Evolutionary conservation across 2,797 vertebrate species (phyloP), one percentile per base, ranked within the genome.

Genomic region (Sparidentex hasta): DNA sequence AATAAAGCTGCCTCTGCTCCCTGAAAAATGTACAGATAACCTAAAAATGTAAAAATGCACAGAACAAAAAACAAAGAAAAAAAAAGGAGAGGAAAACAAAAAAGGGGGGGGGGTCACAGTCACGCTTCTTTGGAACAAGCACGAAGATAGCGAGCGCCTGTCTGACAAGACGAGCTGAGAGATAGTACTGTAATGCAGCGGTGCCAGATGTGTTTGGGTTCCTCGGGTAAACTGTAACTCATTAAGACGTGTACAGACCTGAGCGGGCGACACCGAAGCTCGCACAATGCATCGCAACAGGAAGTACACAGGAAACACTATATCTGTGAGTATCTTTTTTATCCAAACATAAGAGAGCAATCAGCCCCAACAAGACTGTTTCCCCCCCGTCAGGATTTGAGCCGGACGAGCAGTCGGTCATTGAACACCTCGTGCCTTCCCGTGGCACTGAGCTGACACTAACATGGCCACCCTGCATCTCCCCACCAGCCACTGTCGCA

Each of bases 1-100:
- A 96, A 96, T 95, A 95, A 95, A 95, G 94, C 93, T 93, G 93
- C 92, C 89, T 84, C 86, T 81, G 64, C 85, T 23, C 55, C 84
- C 78, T 3, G 73, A 87, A 93, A 33, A 91, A 89, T 65, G 85
- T 84, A 86, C 84, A 81, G 84, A 93, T 89, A 90, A 87, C 67
- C 65, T 78, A 29, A 29, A 59, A 57, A 82, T 20, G 50, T 78
- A 84, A 90, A 88, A 88, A 90, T 48, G 76, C 74, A 71, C 69
- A 82, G 83, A 90, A 75, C 20, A 79, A 78, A 50, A 48, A 65
- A 21, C 66, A 80, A n/a, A 13, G 66, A 80, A 12, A 6, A 7
- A 16, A 14, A 9, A 7, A 17, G 7, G 23, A 8, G 13, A 57
- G 78, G 68, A 7, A 1, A 65, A 62, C 74, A 66, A 16, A 69